Base-by-base conservation (phyloP, 2,113 vertebrate genomes). In the Anas platyrhynchos region DNA sequence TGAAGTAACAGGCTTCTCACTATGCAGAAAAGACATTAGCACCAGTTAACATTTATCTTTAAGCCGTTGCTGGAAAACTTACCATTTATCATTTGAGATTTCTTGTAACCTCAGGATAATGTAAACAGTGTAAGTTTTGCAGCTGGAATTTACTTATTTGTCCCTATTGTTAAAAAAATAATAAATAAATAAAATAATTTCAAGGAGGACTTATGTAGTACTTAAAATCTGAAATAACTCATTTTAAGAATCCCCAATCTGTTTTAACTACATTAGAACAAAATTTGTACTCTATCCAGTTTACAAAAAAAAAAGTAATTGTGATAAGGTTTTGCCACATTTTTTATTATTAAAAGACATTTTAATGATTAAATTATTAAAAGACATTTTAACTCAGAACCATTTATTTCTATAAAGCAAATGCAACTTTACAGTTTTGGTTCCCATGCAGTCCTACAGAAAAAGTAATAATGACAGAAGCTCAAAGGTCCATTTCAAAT, bases 101-200 rank as follows among this genome's bases (percentile, higher is more conserved):
- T 78, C 32, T 75, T n/a, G 29, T 59, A 88, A 93, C 56, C 46
- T 75, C 23, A 46, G 55, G 29, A 52, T 68, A 84, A 74, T 17
- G 21, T 50, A 59, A 86, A 58, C 25, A 78, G 26, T 20, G 8
- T 31, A 46, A 66, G 21, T 66, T 83, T 62, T 38, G 10, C 32
- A 55, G 34, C 36, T 78, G 85, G 44, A 93, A 96, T 91, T 84
- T 91, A 82, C 62, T 86, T 83, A 61, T 41, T 32, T 86, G 26
- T 81, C 74, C 36, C 32, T 18, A 43, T 15, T 36, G 66, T 66
- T 82, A 93, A 85, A 41, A 63, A 81, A 76, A 41, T 13, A 76
- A 31, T 21, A 48, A 46, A 46, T 34, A 22, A 46, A 46, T 21
- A 9, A 9, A 20, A 46, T 48, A 22, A 62, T 18, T 71, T 46